Base-by-base conservation (phyloP, 1,140 invertebrate species). In the Pantala flavescens region DNA sequence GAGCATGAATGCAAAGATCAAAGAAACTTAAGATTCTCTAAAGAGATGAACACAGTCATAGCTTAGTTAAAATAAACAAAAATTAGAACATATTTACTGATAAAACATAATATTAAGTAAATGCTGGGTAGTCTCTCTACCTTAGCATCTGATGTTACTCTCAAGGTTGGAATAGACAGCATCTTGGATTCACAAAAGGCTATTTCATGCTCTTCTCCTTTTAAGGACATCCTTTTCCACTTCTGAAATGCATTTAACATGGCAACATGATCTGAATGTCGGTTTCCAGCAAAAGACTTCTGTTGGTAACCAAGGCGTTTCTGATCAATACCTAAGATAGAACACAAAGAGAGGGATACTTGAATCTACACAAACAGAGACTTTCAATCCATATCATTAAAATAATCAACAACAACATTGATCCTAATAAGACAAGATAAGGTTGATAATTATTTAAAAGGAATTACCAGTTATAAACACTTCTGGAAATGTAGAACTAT, bases 251-350 rank as follows among this genome's bases (percentile, higher is more conserved):
- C 96, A 78, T 95, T 95, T 10, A 98, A 85, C 87, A 98, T 91
- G 11, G 96, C 96, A 19, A 98, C 90, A 81, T 99, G 97, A 84
- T 99, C 98, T 23, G 95, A 98, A 79, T 88, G 93, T 71, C 95
- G 85, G 74, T 89, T 89, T 0, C 96, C 97, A 19, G 92, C 90
- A 76, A 98, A 89, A 23, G 88, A 88, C 42, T 90, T 87, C 80
- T 98, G 95, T 76, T 92, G 89, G 43, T 86, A 85, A 0, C 89
- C 88, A 23, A 97, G 82, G 55, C 92, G 84, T 36, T 79, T 78
- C 80, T 85, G 79, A 78, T 84, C 84, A 78, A 85, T 72, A 76
- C 81, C 74, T 77, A 36, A 36, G 28, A 36, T 5, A 36, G 9
- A 36, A 43, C 73, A 74, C 71, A 72, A 74, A 72, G 43, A 16